phyloP scores from a whole-genome alignment of 2,888 invertebrate species.

The Microctonus brassicae region DNA sequence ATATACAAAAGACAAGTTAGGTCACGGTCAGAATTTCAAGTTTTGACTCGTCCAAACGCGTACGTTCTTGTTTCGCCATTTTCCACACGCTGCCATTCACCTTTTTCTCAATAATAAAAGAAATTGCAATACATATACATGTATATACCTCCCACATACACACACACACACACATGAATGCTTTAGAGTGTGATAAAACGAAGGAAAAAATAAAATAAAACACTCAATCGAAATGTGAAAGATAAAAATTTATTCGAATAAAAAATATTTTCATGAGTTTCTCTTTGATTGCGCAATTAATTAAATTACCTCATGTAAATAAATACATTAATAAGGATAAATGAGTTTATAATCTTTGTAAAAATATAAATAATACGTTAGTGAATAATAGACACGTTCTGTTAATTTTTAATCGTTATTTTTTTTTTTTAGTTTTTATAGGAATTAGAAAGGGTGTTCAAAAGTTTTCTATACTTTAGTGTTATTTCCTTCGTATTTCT shows the following conservation, averaged over 20 bases:
- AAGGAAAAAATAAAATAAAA: not conserved
- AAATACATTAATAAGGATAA: not conserved
- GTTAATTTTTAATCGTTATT: conserved; percentile 66
- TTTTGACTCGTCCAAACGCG: conserved; percentile 17
- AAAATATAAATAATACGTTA: too few species aligned
- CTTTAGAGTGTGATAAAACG: not conserved
- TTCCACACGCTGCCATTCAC: not conserved
- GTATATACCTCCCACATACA: too few species aligned
- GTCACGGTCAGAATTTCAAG: conserved; percentile 54
- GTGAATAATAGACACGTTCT: conserved; percentile 42
- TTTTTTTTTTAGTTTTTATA: conserved; percentile 58
- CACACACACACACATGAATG: not conserved
- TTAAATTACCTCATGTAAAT: not conserved
- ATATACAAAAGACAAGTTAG: conserved; percentile 45
- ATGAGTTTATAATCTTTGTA: not conserved
- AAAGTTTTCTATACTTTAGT: too few species aligned
- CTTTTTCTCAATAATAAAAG: not conserved
- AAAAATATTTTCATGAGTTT: not conserved
- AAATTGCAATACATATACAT: not conserved
- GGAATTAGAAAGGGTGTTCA: conserved; percentile 60
- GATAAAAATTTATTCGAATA: not conserved
- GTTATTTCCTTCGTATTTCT: conserved; percentile 12
- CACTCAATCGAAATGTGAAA: not conserved
- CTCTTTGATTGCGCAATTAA: not conserved
- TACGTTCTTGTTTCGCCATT: not conserved